These are phyloP conservation scores for Antennarius maculatus DNA, from an alignment of 2,797 vertebrate species.

Conservation along the genomic window DNA sequence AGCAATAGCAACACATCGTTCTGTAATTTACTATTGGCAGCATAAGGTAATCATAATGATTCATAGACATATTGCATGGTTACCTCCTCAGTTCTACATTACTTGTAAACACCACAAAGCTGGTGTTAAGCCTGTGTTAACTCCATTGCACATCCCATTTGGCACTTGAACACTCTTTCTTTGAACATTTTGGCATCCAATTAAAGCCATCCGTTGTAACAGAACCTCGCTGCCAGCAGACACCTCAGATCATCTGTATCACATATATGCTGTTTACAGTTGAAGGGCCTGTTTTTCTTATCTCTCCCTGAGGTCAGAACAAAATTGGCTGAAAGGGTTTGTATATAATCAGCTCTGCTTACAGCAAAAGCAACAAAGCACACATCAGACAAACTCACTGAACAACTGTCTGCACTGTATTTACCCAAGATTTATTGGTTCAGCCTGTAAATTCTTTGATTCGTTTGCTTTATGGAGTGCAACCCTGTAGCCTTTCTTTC, in stretches of 20 bases:
- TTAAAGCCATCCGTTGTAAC: conserved; percentile 42
- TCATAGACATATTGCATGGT: not conserved
- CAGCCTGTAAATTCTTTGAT: conserved; percentile 7
- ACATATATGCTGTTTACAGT: conserved; percentile 29
- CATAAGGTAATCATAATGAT: not conserved
- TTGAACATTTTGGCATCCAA: conserved; percentile 45
- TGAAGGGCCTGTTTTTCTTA: conserved; percentile 23
- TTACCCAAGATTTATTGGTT: conserved; percentile 7
- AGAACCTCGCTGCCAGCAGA: conserved; percentile 29
- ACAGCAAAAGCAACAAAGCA: conserved; percentile 12
- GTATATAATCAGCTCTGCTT: conserved; percentile 25
- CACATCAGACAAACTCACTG: conserved; percentile 11
- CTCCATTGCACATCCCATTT: conserved; percentile 26
- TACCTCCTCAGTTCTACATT: not conserved
- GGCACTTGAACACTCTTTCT: conserved; percentile 13
- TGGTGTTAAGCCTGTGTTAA: conserved; percentile 5
- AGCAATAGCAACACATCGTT: not conserved
- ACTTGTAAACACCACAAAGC: conserved; percentile 22
- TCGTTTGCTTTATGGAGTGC: conserved; percentile 6
- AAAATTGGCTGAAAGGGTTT: conserved; percentile 38
- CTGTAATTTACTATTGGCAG: not conserved
- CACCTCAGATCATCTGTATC: conserved; percentile 38
- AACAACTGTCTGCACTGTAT: conserved; percentile 9
- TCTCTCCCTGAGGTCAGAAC: conserved; percentile 37
- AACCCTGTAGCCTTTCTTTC: conserved; percentile 10